Conservation (phyloP, 2,797 vertebrate species). For the Clamator glandarius region DNA sequence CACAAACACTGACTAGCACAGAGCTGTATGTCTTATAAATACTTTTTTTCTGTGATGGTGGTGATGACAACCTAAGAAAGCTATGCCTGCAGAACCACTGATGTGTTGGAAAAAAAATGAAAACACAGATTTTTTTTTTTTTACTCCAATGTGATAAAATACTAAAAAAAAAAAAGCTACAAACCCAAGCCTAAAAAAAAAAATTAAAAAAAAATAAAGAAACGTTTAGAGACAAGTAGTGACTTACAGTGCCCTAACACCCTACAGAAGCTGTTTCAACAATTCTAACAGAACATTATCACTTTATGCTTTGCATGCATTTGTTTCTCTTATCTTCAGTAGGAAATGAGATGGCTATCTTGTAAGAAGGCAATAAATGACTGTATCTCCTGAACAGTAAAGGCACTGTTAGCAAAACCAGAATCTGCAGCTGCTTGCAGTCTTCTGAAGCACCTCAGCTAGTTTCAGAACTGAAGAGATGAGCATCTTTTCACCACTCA, state of each 20-base stretch:
- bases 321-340: neutral
- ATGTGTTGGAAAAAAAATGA: neutral
- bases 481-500: neutral
- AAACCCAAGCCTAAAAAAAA: neutral
- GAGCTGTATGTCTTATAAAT: neutral
- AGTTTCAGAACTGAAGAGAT: neutral
- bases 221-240: neutral
- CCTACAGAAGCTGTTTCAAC: neutral
- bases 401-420: neutral
- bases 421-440: neutral
- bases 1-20: neutral
- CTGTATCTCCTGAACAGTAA: neutral
- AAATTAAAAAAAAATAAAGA: neutral
- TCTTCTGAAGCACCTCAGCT: neutral
- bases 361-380: neutral
- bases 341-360: neutral
- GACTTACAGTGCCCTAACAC: accelerated
- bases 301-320: neutral
- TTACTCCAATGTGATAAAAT: neutral
- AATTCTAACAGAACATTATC: neutral
- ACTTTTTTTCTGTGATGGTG: neutral
- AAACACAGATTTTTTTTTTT: neutral
- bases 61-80: neutral
- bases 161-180: neutral
- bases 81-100: neutral